These are phyloP conservation scores for Drosophila sulfurigaster DNA, from an alignment of 1,140 invertebrate genomes.

Conservation along the genomic window DNA sequence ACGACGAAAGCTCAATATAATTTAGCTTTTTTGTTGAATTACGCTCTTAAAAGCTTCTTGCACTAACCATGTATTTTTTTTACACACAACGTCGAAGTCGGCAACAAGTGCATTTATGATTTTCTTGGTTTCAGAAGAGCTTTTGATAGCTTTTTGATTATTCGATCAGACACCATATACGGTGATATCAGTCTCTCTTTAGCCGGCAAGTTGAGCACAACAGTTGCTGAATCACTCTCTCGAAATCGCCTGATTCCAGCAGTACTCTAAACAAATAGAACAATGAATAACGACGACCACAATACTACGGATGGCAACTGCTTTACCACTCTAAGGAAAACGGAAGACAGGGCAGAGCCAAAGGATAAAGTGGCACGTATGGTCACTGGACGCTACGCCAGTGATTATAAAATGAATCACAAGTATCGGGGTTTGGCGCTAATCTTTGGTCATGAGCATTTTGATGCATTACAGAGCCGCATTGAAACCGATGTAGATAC, in stretches of 20 bases:
- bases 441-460: constrained; percentile 95
- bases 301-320: background rate
- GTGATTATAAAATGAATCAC: constrained; percentile 94
- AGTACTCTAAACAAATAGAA: background rate
- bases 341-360: background rate
- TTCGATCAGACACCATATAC: too few species aligned
- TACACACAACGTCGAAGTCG: too few species aligned
- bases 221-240: too few species aligned
- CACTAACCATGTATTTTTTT: too few species aligned
- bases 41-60: too few species aligned
- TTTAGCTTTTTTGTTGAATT: too few species aligned
- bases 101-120: too few species aligned
- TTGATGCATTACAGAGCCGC: constrained; percentile 87
- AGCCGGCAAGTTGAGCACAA: too few species aligned
- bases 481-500: constrained; percentile 90
- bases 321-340: background rate
- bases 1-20: too few species aligned
- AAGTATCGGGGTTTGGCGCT: constrained; percentile 91
- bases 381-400: constrained; percentile 88
- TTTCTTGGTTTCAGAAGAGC: too few species aligned
- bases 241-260: background rate
- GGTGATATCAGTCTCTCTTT: too few species aligned
- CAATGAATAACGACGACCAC: constrained; percentile 1
- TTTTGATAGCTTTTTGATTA: too few species aligned
- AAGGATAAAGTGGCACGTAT: constrained; percentile 82